Evolutionary conservation across 1,140 invertebrate species (phyloP), one percentile per base, ranked within the genome.

Genomic region (Steinernema feltiae): DNA sequence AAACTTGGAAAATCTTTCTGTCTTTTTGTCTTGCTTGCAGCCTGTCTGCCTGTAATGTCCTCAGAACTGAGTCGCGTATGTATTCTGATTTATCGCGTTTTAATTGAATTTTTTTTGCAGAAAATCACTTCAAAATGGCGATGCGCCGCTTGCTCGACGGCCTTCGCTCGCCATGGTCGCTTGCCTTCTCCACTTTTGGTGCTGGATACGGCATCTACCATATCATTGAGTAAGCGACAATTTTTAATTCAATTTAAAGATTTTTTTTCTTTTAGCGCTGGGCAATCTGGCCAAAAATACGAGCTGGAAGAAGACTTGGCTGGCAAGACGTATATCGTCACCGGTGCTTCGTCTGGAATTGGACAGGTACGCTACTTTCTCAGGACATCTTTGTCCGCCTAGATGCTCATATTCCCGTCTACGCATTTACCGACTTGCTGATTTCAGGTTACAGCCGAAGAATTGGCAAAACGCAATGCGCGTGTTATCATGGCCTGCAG

Each of bases 311-410:
- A 75, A 27, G 85, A 85, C 75, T 73, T 85, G 3, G 72, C 70
- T 0, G 85, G 84, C 0, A 86, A 86, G 69, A 85, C 84, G 1
- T 85, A 86, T 72, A 83, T 85, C 32, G 83, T 85, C 7, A 85
- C 84, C 12, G 84, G 84, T 1, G 84, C 84, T 1, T 85, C 83
- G 3, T 80, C 78, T 18, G 84, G 84, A 29, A 85, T 85, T 71
- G 84, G 84, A 32, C 74, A 82, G 69, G 82, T n/a, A n/a, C n/a
- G n/a, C n/a, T n/a, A n/a, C n/a, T 81, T 73, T 69, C 2, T 53
- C 24, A 18, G 21, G 18, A 78, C 71, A 7, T 78, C n/a, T n/a
- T n/a, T n/a, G n/a, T n/a, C n/a, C n/a, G n/a, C n/a, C n/a, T n/a
- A n/a, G n/a, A n/a, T n/a, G n/a, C n/a, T n/a, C n/a, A n/a, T n/a